Base-by-base conservation (phyloP, 92 coral and sea anemone genomes). In the Anthopleura xanthogrammica region DNA sequence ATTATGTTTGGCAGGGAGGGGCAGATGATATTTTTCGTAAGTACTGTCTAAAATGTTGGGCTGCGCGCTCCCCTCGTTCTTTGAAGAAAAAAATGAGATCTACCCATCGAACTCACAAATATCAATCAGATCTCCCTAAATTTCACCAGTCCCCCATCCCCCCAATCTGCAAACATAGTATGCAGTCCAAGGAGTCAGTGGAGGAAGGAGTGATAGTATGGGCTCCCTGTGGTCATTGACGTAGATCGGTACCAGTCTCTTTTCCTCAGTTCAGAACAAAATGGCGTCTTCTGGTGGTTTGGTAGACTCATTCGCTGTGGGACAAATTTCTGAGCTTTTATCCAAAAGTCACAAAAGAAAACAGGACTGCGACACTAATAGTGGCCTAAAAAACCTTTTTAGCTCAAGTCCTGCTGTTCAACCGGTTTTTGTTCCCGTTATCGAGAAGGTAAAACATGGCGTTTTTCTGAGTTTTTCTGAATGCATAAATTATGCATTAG, bases 271-370 rank as follows among this genome's bases (percentile, higher is more conserved):
- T 68, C 68, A 7, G 55, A 46, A 20, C 91, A 94, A 92, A 76
- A 94, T 94, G 98, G 97, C 98, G 89, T 73, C 91, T 41, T 86
- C 72, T 19, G 24, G 72, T 20, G 80, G 78, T 22, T 83, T 94
- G 7, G 80, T 68, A 12, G 41, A 80, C 7, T 93, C 94, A 4
- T 95, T 90, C 83, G 87, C 90, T 58, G 98, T 95, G 22, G 98
- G 98, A 48, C 90, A 90, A 72, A 90, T 95, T 75, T 95, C 98
- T 7, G 86, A 94, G 80, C 83, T 90, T 54, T 87, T 95, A 29
- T 81, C 80, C 54, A 62, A 76, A 10, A 87, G 85, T 54, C 54
- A 72, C 19, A 70, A 64, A 54, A 46, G 81, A 60, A 88, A 89
- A 76, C 50, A 75, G 41, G 77, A 60, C 17, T 48, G 41, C 20